Evolutionary conservation across 1,140 invertebrate species (phyloP).

Genomic region (Ericerus pela): DNA sequence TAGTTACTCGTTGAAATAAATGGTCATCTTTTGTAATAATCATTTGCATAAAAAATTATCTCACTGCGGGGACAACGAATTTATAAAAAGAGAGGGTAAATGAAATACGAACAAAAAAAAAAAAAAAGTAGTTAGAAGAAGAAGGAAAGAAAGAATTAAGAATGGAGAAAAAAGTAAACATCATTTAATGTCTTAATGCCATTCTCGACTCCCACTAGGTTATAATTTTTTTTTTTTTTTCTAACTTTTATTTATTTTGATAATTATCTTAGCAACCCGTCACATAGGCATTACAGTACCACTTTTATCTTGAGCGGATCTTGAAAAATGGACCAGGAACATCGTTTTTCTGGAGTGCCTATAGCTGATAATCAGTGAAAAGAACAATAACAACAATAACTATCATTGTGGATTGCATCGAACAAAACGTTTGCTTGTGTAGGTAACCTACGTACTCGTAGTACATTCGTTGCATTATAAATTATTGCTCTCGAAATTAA

Average conservation of each 20-base stretch:
- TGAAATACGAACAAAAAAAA: neutral
- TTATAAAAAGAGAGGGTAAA: neutral
- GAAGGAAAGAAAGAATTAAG: neutral
- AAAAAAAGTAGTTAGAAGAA: no score
- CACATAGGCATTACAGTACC: neutral
- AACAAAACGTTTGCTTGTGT: no score
- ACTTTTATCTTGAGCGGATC: conserved; percentile 1
- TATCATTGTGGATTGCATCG: no score
- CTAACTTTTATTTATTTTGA: neutral
- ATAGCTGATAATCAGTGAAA: no score
- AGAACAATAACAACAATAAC: no score
- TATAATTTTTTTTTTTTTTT: no score
- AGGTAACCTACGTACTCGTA: no score
- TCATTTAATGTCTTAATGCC: conserved; percentile 8
- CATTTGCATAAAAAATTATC: conserved; percentile 8
- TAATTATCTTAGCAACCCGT: neutral
- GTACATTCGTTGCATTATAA: no score
- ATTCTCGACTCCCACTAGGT: neutral
- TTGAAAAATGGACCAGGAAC: neutral
- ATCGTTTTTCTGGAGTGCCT: no score
- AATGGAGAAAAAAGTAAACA: neutral
- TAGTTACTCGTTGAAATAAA: neutral
- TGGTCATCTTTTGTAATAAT: conserved; percentile 5
- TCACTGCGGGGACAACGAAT: conserved; percentile 1
- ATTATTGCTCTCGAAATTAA: no score